These are phyloP conservation scores for Crioceris asparagi DNA, from an alignment of 2,888 invertebrate species.

Conservation along the genomic window DNA sequence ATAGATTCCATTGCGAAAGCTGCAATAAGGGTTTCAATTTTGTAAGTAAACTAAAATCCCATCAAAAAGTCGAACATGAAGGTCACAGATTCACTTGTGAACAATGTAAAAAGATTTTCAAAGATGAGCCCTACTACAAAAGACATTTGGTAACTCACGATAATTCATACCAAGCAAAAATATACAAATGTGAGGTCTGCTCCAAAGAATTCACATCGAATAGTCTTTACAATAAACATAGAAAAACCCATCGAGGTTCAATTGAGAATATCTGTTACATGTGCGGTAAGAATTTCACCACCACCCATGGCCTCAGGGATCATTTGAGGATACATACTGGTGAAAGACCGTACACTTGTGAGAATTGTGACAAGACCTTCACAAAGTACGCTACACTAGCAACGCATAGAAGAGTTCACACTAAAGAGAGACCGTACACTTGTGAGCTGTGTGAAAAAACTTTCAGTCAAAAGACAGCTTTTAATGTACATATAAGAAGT, in stretches of 20 bases:
- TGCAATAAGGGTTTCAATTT: conserved; percentile 22
- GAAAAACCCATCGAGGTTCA: conserved; percentile 13
- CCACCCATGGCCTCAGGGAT: background rate
- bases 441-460: conserved; percentile 23
- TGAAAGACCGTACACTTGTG: background rate
- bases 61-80: conserved; percentile 21
- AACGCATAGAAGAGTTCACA: conserved; percentile 7
- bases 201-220: conserved; percentile 31
- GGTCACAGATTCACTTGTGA: conserved; percentile 20
- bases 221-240: conserved; percentile 38
- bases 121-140: conserved; percentile 17
- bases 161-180: conserved; percentile 13
- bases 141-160: conserved; percentile 20
- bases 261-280: conserved; percentile 13
- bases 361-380: background rate
- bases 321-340: background rate
- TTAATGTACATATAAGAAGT: conserved; percentile 28
- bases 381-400: background rate
- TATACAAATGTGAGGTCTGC: conserved; percentile 28
- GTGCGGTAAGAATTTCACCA: conserved; percentile 20
- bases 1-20: conserved; percentile 13
- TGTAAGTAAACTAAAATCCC: conserved; percentile 15
- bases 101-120: conserved; percentile 21
- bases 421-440: conserved; percentile 14
- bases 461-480: conserved; percentile 23